Evolutionary conservation across 2,113 vertebrate species (phyloP), one percentile per base, ranked within the genome.

Genomic region (Australoheros scitulus): DNA sequence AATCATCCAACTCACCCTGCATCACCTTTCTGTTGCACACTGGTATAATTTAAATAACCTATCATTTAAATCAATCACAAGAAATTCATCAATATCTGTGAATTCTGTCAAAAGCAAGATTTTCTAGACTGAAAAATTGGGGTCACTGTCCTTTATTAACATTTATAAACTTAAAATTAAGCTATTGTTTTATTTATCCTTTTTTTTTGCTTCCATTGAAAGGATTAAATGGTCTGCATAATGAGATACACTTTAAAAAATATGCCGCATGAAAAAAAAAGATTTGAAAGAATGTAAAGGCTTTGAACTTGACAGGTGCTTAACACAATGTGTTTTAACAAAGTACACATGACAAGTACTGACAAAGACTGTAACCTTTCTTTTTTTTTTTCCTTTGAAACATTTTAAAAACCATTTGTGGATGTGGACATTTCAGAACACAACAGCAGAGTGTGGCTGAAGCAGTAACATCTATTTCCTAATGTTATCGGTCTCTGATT

Each of bases 401-500:
- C n/a, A 26, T 61, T 65, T 63, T 52, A 26, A 60, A 83, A 77
- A 17, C 34, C 20, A 26, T 32, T 47, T 38, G 10, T 8, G 22
- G 22, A n/a, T 57, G 47, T 24, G 57, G 61, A 77, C 36, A 36
- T 86, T 87, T 91, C 85, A 83, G 38, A 70, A 64, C 61, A 76
- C 56, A 80, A 47, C 57, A 58, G 29, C 41, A 55, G 64, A 78
- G 52, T 5, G 6, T 2, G 29, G 61, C 65, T 63, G 84, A 81
- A 57, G 80, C 34, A 1, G 61, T 72, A 68, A 84, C 88, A 79
- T 90, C 79, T 64, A 78, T 91, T 91, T 81, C 83, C 56, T 2
- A 61, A 74, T 17, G n/a, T 91, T 88, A 88, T 93, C 92, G 64
- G 77, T 29, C 78, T 68, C 81, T 61, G 79, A 84, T 79, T 89